These are phyloP conservation scores for Amiota mariae DNA, from an alignment of 2,888 invertebrate species.

Conservation along the genomic window DNA sequence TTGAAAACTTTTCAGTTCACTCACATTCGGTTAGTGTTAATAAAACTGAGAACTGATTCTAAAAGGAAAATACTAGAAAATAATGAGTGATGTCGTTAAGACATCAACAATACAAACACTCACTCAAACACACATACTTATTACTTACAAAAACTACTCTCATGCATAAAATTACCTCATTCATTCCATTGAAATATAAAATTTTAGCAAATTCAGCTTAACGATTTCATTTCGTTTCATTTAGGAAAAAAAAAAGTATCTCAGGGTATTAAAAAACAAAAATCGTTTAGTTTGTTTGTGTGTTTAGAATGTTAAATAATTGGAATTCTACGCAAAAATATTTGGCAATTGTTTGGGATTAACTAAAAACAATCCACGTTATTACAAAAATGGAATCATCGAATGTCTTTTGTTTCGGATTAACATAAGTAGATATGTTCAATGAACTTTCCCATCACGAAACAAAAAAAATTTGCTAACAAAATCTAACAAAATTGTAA, in stretches of 20 bases:
- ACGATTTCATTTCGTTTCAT: too few relatives aligned
- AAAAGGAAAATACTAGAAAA: constrained; percentile 40
- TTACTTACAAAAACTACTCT: constrained; percentile 36
- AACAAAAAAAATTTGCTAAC: background rate
- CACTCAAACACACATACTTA: background rate
- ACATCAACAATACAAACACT: background rate
- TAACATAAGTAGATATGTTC: background rate
- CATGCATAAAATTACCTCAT: constrained; percentile 65
- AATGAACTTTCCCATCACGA: background rate
- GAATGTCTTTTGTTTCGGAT: too few relatives aligned
- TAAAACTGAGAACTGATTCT: constrained; percentile 37
- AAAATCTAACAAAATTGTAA: background rate
- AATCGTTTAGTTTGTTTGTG: background rate
- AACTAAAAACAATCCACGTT: too few relatives aligned
- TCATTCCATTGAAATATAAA: constrained; percentile 34
- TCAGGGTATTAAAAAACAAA: too few relatives aligned
- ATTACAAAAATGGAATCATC: too few relatives aligned
- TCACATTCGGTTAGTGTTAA: background rate
- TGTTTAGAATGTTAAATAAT: constrained; percentile 38
- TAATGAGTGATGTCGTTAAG: constrained; percentile 48
- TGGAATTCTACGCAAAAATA: too few relatives aligned
- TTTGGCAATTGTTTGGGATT: too few relatives aligned
- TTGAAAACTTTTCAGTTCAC: too few relatives aligned
- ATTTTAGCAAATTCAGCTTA: too few relatives aligned
- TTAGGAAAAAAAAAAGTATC: too few relatives aligned